Evolutionary conservation across 2,113 vertebrate genomes (phyloP), one percentile per base, ranked within the genome.

Genomic region (Diadophis punctatus): DNA sequence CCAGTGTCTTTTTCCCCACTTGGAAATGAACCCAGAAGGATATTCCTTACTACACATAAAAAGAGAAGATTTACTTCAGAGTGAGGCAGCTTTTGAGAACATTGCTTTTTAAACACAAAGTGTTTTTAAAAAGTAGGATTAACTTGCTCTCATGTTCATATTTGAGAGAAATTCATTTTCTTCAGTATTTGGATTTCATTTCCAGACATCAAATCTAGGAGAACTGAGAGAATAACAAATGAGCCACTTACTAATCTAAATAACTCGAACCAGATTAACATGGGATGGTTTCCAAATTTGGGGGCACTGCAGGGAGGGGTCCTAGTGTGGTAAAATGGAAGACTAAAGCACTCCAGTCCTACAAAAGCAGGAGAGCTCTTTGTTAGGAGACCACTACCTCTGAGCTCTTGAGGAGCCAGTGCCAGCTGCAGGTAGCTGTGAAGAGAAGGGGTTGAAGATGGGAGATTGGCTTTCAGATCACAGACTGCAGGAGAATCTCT

Each of bases 341-440:
- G 56, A 14, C 46, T 27, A 14, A 88, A 46, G 46, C 86, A 53
- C 16, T n/a, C 56, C 30, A 52, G 49, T 3, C 58, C 23, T 51
- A 51, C 90, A 22, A 60, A 49, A 20, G 12, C 4, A 51, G 51
- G 51, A 43, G n/a, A 43, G 43, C 43, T 60, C n/a, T 88, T 88
- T 88, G 60, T 92, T 88, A 46, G 53, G 53, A 80, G 52, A 51
- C 49, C 58, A 46, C 22, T 3, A 34, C 30, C 86, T 39, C 34
- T 20, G 34, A 43, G 91, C 25, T 53, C 16, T 80, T 27, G 86
- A 88, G 86, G 49, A 74, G 12, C 91, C 91, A 92, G 91, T 49
- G 86, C 86, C 91, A 92, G 91, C 91, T 92, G 86, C 49, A 92
- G 60, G 91, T 60, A 92, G 87, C 86, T 92, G 86, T 51, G 74